A percentile compares a stretch with the other conserved stretches of the same genome.
phyloP scores from a whole-genome alignment of 2,888 invertebrate species.

The Spisula subtruncata region DNA sequence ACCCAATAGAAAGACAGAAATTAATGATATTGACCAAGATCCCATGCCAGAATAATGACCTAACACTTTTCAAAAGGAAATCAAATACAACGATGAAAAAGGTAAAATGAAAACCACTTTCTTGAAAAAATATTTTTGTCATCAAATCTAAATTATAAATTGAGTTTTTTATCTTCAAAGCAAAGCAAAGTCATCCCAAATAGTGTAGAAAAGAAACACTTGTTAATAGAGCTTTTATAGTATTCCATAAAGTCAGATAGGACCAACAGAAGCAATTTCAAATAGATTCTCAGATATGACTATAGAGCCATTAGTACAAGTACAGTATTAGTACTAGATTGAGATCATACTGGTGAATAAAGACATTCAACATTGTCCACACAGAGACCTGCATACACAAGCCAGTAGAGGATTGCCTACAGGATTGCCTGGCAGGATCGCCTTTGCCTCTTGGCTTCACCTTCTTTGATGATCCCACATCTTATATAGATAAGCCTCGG shows the following conservation, averaged over 20 bases:
- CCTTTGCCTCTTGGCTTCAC: too few relatives aligned
- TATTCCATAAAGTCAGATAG: neutral
- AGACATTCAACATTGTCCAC: neutral
- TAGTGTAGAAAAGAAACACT: neutral
- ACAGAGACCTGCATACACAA: neutral
- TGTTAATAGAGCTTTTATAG: neutral
- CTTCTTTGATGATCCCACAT: constrained; percentile 4
- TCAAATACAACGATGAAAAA: too few relatives aligned
- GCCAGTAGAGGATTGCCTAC: constrained; percentile 9
- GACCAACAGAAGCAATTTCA: neutral
- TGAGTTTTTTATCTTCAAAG: too few relatives aligned
- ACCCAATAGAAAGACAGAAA: too few relatives aligned
- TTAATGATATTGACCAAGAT: too few relatives aligned
- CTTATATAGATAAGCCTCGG: constrained; percentile 33
- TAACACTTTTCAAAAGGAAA: too few relatives aligned
- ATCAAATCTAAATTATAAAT: too few relatives aligned
- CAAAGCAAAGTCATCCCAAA: neutral
- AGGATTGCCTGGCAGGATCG: too few relatives aligned
- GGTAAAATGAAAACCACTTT: too few relatives aligned
- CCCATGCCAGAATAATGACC: too few relatives aligned
- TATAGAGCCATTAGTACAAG: neutral
- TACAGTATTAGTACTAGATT: neutral
- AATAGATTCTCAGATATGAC: neutral
- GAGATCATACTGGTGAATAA: neutral
- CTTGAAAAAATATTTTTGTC: too few relatives aligned